Evolutionary conservation across 2,113 vertebrate species (phyloP).

Genomic region (Myiozetetes cayanensis): DNA sequence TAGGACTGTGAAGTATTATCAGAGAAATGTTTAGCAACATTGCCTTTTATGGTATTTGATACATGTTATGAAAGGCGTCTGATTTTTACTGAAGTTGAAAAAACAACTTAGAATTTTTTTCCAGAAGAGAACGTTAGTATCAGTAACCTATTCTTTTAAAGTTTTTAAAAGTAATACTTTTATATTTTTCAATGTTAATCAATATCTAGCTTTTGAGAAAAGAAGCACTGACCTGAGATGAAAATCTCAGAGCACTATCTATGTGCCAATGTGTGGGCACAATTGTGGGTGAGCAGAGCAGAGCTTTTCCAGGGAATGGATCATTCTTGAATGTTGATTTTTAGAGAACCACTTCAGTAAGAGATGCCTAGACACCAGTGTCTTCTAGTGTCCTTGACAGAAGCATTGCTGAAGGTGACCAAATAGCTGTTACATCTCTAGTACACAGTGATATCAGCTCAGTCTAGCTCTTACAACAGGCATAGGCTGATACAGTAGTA

Average conservation of each 20-base stretch:
- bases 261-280: no score
- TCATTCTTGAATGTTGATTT: background rate
- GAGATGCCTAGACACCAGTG: background rate
- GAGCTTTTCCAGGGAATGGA: accelerated
- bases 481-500: background rate
- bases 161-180: background rate
- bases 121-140: background rate
- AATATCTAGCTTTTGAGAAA: background rate
- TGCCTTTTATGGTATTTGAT: background rate
- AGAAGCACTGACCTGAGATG: background rate
- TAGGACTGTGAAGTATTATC: background rate
- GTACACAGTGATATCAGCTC: background rate
- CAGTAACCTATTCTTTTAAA: background rate
- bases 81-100: background rate
- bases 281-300: background rate
- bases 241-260: background rate
- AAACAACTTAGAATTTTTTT: background rate
- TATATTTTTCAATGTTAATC: background rate
- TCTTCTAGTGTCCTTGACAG: background rate
- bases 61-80: accelerated
- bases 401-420: background rate
- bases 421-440: background rate
- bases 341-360: background rate
- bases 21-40: background rate
- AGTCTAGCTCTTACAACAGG: background rate